Percentiles rank a stretch among this genome's conserved stretches.
Conservation (phyloP, 2,113 vertebrate species). For the Pterocles burchelli region DNA sequence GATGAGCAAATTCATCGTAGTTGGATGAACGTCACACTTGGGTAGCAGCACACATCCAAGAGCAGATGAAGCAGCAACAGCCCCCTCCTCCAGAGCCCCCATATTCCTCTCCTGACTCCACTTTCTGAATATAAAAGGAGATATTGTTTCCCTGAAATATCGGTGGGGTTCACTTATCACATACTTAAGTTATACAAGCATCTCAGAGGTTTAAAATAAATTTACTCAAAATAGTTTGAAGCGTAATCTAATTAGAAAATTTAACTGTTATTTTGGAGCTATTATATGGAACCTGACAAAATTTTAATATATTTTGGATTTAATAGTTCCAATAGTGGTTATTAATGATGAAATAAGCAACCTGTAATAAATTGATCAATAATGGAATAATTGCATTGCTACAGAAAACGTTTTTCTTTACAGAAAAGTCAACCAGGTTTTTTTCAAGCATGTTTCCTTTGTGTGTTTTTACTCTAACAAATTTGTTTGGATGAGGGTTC, state of each 20-base stretch:
- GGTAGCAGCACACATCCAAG: neutral
- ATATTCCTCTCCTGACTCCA: neutral
- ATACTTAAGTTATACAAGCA: neutral
- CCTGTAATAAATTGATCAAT: neutral
- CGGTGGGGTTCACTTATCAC: neutral
- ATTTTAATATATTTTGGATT: neutral
- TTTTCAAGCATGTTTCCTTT: neutral
- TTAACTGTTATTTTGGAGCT: neutral
- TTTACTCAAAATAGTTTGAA: neutral
- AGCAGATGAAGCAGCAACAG: neutral
- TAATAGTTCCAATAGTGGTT: neutral
- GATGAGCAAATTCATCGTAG: neutral
- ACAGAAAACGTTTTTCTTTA: neutral
- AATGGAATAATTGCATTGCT: neutral
- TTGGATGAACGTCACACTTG: rapidly evolving
- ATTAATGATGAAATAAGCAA: neutral
- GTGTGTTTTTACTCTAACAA: neutral
- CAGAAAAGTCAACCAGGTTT: rapidly evolving
- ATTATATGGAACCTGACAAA: neutral
- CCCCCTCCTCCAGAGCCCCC: neutral
- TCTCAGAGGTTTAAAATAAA: neutral
- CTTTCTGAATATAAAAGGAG: neutral
- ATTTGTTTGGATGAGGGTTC: neutral
- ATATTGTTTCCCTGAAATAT: neutral
- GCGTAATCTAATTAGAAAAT: neutral